Conservation (phyloP, 2,888 invertebrate species). For the Oscheius sp. region DNA sequence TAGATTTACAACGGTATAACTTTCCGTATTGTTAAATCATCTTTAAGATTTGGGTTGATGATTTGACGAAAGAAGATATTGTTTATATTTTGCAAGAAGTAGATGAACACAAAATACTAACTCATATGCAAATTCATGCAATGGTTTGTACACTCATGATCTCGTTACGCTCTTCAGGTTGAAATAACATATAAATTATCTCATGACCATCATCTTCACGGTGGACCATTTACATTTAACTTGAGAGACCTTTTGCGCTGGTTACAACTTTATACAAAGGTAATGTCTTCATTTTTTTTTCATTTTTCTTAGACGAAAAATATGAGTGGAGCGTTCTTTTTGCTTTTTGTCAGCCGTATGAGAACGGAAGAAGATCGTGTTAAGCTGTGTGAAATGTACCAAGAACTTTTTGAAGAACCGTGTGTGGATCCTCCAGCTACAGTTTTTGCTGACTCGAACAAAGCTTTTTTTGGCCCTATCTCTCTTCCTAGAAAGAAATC, state of each 20-base stretch:
- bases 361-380: slow-evolving; percentile 81
- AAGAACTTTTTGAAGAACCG: slow-evolving; percentile 31
- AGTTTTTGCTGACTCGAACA: slow-evolving; percentile 32
- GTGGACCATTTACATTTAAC: slow-evolving; percentile 96
- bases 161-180: slow-evolving; percentile 7
- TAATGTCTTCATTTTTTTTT: slow-evolving; percentile 6
- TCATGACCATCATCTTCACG: slow-evolving; percentile 72
- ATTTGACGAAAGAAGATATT: slow-evolving; percentile 54
- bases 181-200: slow-evolving; percentile 20
- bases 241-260: slow-evolving; percentile 91
- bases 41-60: slow-evolving; percentile 51
- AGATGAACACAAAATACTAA: slow-evolving; percentile 35
- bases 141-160: too few relatives aligned
- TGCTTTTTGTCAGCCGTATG: slow-evolving; percentile 89
- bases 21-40: neutral
- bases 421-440: slow-evolving; percentile 17
- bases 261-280: slow-evolving; percentile 77
- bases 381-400: slow-evolving; percentile 69
- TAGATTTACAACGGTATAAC: slow-evolving; percentile 83
- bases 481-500: neutral
- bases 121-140: slow-evolving; percentile 27
- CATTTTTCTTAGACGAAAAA: slow-evolving; percentile 44
- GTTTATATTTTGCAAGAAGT: slow-evolving; percentile 45
- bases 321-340: slow-evolving; percentile 75
- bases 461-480: slow-evolving; percentile 39